A percentile compares a stretch with the other conserved stretches of the same genome.
Conservation (phyloP, 2,113 vertebrate genomes). For the sheep (Ovis aries) region ARS-UI_Ramb_v3.0 NC_056063.1:18839001-18839500, state of each 20-base stretch:
- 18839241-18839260: background rate
- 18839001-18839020: background rate
- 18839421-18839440: constrained; percentile 5
- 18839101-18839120: background rate
- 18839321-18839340: background rate
- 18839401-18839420: background rate
- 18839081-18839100: background rate
- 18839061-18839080: background rate
- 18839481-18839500: constrained; percentile 18
- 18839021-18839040: background rate
- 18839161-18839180: background rate
- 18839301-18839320: background rate
- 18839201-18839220: background rate
- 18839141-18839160: background rate
- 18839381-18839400: background rate
- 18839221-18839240: background rate
- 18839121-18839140: background rate
- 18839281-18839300: background rate
- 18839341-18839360: background rate
- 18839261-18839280: background rate
- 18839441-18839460: constrained; percentile 13
- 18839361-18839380: background rate
- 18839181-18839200: background rate
- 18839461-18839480: constrained; percentile 11
- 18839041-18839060: background rate